phyloP scores from a whole-genome alignment of 1,140 invertebrate genomes.

The Hyles euphorbiae region DNA sequence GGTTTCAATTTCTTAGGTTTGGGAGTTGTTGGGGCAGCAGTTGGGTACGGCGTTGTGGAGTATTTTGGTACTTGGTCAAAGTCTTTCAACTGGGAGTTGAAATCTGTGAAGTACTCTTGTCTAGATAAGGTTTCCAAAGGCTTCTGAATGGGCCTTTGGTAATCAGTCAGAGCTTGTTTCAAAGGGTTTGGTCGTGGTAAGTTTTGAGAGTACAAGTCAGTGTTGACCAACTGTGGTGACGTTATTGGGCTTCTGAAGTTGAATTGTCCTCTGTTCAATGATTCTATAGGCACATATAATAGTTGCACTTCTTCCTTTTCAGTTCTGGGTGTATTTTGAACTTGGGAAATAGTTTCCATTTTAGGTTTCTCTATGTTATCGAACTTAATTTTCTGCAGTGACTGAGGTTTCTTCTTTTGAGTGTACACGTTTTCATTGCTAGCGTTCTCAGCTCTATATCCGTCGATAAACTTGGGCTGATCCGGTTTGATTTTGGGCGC shows the following conservation, averaged over 20 bases:
- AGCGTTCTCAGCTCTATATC: slow-evolving; percentile 60
- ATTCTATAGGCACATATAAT: slow-evolving; percentile 87
- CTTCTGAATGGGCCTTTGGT: slow-evolving; percentile 37
- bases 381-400: slow-evolving; percentile 58
- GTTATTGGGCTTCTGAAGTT: slow-evolving; percentile 55
- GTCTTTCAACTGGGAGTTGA: slow-evolving; percentile 44
- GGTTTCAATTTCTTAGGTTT: slow-evolving; percentile 79
- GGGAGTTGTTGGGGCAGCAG: slow-evolving; percentile 64
- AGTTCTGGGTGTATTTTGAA: slow-evolving; percentile 37
- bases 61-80: slow-evolving; percentile 47
- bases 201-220: slow-evolving; percentile 48
- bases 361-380: slow-evolving; percentile 44
- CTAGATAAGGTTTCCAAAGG: slow-evolving; percentile 33
- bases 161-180: slow-evolving; percentile 50
- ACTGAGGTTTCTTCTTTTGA: slow-evolving; percentile 45
- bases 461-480: slow-evolving; percentile 55
- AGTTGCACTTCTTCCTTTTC: slow-evolving; percentile 84
- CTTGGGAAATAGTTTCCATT: slow-evolving; percentile 19
- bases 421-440: slow-evolving; percentile 27
- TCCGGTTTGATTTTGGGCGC: slow-evolving; percentile 35
- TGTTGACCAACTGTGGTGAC: slow-evolving; percentile 43
- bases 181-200: slow-evolving; percentile 41
- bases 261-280: slow-evolving; percentile 78
- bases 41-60: slow-evolving; percentile 62
- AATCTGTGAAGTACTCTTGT: slow-evolving; percentile 42